Percentiles rank a stretch among this genome's conserved stretches.
Conservation (phyloP, 2,888 invertebrate genomes). For the Geophilus truncorum region DNA sequence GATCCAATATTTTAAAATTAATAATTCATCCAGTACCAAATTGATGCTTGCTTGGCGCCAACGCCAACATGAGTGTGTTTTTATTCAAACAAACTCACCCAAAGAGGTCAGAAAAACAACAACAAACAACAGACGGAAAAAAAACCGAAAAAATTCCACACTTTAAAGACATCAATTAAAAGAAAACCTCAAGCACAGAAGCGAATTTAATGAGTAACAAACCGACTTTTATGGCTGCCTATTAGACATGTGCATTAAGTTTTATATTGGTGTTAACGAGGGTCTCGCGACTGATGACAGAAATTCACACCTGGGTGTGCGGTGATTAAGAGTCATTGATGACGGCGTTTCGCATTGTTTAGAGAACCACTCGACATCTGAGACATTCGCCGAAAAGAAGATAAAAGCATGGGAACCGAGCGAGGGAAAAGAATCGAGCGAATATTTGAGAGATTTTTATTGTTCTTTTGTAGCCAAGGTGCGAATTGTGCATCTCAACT, state of each 20-base stretch:
- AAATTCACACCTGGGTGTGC: background rate
- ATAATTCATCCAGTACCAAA: no score
- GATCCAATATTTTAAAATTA: no score
- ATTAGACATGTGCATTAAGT: no score
- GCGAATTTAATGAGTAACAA: background rate
- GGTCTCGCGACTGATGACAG: background rate
- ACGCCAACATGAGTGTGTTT: background rate
- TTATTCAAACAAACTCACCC: no score
- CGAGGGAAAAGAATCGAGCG: background rate
- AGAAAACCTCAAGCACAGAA: background rate
- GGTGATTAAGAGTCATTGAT: background rate
- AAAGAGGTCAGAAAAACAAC: no score
- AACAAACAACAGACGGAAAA: no score
- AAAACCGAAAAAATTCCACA: no score
- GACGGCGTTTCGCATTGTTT: background rate
- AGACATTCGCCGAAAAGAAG: background rate
- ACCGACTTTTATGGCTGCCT: background rate
- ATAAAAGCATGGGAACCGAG: background rate
- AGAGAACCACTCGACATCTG: background rate
- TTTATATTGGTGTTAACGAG: background rate
- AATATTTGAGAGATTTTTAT: slow-evolving; percentile 2
- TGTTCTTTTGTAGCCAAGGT: slow-evolving; percentile 11
- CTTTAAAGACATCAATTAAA: no score
- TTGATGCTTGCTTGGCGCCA: no score
- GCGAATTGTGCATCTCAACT: background rate